Evolutionary conservation across 1,140 invertebrate genomes (phyloP), one percentile per base, ranked within the genome.

Genomic region (Hypsibius dujardini): DNA sequence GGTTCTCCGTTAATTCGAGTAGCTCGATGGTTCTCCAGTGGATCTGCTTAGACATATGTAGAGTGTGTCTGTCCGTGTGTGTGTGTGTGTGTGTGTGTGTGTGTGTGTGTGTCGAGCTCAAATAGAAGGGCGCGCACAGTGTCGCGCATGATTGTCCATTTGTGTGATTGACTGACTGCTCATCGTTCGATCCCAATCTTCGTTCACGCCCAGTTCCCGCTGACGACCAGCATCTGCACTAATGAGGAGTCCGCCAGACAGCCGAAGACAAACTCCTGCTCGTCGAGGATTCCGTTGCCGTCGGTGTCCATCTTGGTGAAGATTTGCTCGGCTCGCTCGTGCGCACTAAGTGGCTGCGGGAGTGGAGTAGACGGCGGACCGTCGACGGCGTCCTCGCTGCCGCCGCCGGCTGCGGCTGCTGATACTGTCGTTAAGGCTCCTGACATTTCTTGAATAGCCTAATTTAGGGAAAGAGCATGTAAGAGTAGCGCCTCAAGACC

Each of bases 231-330:
- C 75, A 77, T 76, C 72, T 75, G 70, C 71, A 79, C 80, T 45
- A 81, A 76, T 47, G 76, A 76, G 71, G 78, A 79, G 73, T 84
- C 82, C 59, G 81, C 78, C 75, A 84, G 75, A 73, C 82, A 84
- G 56, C 82, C 82, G 72, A 81, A 78, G 2, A 84, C 80, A 74
- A 84, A 84, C 74, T 84, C 83, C 70, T 82, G 77, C 70, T 82
- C 80, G 12, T 81, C 82, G 72, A 84, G 75, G 46, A 82, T 81
- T 71, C 82, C 81, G 74, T 83, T 81, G 56, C 79, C 80, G 74
- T 83, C 82, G 50, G 76, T 74, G 74, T 83, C 82, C 82, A 83
- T 83, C 75, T 84, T 82, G 73, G 78, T 76, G 75, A 84, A 84
- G 72, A 84, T 84, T 76, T 81, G 81, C 73, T 80, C 78, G 2